These are phyloP conservation scores for Sebastolobus altivelis DNA, from an alignment of 2,797 vertebrate genomes.

Conservation along the genomic window DNA sequence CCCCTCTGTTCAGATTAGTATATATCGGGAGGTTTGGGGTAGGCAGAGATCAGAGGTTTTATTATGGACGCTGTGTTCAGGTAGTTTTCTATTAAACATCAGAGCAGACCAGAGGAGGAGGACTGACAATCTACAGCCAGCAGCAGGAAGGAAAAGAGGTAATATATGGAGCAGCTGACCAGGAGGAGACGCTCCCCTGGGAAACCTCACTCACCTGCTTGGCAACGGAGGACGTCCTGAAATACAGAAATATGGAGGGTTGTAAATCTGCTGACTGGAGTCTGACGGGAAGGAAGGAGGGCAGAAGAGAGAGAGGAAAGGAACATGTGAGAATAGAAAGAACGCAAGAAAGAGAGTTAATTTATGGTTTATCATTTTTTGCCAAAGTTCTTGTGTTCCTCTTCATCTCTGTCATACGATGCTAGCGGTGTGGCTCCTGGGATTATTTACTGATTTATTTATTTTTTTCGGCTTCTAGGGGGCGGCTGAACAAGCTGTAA, in stretches of 20 bases:
- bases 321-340: background rate
- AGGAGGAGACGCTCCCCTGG: conserved; percentile 49
- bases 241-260: conserved; percentile 27
- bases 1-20: conserved; percentile 12
- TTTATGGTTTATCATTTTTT: background rate
- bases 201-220: conserved; percentile 40
- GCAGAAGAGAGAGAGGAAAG: background rate
- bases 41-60: conserved; percentile 7
- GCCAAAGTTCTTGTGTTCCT: background rate
- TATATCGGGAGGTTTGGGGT: conserved; percentile 5
- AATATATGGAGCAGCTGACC: conserved; percentile 43
- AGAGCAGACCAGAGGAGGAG: background rate
- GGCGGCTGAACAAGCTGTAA: background rate
- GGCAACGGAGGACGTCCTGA: conserved; percentile 17
- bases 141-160: conserved; percentile 28
- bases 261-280: conserved; percentile 42
- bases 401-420: background rate
- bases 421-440: too few relatives aligned
- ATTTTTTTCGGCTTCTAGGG: background rate
- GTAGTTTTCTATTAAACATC: conserved; percentile 36
- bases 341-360: background rate
- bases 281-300: background rate
- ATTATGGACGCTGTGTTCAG: background rate
- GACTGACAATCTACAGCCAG: conserved; percentile 23
- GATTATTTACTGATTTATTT: background rate